phyloP scores from a whole-genome alignment of 2,888 invertebrate species.

The Heliconius ethilla region DNA sequence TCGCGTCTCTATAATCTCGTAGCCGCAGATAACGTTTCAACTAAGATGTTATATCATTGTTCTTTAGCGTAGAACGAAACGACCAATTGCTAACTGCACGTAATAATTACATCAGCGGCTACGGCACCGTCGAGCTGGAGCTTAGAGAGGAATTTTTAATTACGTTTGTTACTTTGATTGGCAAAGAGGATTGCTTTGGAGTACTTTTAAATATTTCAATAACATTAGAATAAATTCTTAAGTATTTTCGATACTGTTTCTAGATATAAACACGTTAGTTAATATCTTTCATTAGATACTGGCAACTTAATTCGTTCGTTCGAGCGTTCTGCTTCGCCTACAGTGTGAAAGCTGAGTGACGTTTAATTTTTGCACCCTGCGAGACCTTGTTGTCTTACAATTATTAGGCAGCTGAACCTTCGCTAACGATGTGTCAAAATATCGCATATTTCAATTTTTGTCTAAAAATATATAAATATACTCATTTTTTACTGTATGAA shows the following conservation, averaged over 20 bases:
- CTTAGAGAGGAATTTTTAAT: conserved; percentile 55
- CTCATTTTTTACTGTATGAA: no score
- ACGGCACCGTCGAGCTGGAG: conserved; percentile 38
- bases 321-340: conserved; percentile 62
- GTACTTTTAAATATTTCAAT: conserved; percentile 47
- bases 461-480: no score
- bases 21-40: conserved; percentile 58
- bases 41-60: conserved; percentile 34
- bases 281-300: conserved; percentile 62
- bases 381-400: conserved; percentile 33
- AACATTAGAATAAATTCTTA: conserved; percentile 27
- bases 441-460: background rate
- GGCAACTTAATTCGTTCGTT: conserved; percentile 51
- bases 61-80: conserved; percentile 34
- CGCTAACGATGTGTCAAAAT: background rate
- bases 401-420: background rate
- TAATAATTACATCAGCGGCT: conserved; percentile 43
- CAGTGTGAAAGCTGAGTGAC: conserved; percentile 70
- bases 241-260: conserved; percentile 46
- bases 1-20: conserved; percentile 65
- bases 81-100: conserved; percentile 39
- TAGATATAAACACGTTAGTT: conserved; percentile 57
- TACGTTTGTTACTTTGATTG: conserved; percentile 56
- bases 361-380: conserved; percentile 67
- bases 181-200: conserved; percentile 54